Percentiles rank a stretch among this genome's conserved stretches.
phyloP scores from a whole-genome alignment of 2,797 vertebrate species.

The Chaetodon trifasciatus region DNA sequence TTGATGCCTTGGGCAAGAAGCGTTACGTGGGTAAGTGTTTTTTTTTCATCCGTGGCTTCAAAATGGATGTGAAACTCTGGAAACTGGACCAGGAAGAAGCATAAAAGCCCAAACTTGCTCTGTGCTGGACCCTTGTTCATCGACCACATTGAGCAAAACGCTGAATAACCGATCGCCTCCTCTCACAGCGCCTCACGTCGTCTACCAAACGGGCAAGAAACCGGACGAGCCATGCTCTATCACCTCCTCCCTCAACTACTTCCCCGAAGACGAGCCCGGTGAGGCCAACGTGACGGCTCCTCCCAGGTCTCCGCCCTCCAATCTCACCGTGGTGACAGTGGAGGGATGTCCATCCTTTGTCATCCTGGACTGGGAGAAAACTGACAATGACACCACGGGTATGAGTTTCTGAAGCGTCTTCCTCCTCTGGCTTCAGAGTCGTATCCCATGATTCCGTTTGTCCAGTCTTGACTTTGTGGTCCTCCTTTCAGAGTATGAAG shows the following conservation, averaged over 20 bases:
- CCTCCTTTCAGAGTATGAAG: slow-evolving; percentile 89
- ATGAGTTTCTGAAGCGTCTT: not conserved
- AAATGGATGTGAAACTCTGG: not conserved
- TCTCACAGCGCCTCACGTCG: slow-evolving; percentile 89
- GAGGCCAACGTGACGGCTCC: slow-evolving; percentile 85
- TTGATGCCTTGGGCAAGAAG: slow-evolving; percentile 91
- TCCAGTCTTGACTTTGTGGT: not conserved
- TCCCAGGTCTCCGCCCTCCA: slow-evolving; percentile 90
- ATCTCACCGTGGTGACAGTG: slow-evolving; percentile 95
- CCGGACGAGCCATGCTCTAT: slow-evolving; percentile 94
- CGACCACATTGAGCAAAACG: not conserved
- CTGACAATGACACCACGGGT: slow-evolving; percentile 94
- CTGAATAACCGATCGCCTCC: not conserved
- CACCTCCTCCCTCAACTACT: slow-evolving; percentile 91
- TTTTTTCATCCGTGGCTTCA: not conserved
- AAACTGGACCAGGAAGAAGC: not conserved
- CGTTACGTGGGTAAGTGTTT: slow-evolving; percentile 87
- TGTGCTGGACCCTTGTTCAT: not conserved
- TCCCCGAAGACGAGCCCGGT: slow-evolving; percentile 85
- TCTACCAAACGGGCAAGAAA: slow-evolving; percentile 92
- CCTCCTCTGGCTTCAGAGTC: not conserved
- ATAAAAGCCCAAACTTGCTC: too few species aligned
- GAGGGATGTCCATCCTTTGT: slow-evolving; percentile 96
- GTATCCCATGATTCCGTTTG: too few species aligned
- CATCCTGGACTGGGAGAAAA: slow-evolving; percentile 94